Percentiles rank a stretch among this genome's conserved stretches.
phyloP scores from a whole-genome alignment of 2,888 invertebrate species.

The Dioctria linearis region DNA sequence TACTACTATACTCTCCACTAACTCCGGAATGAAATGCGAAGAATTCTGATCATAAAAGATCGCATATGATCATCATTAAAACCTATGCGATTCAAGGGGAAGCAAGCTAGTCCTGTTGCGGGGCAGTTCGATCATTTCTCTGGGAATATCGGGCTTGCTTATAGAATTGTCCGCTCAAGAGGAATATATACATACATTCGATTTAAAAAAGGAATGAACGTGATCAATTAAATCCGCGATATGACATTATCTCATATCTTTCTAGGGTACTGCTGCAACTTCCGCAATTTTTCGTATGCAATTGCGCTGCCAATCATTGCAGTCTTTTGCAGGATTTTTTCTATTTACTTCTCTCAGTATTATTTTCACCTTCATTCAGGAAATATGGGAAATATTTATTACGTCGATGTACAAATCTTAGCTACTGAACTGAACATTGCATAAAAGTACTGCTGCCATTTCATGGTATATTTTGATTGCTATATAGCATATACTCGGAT shows the following conservation, averaged over 20 bases:
- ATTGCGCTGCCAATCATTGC: background rate
- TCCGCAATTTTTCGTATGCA: slow-evolving; percentile 25
- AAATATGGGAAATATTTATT: slow-evolving; percentile 38
- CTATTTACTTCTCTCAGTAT: background rate
- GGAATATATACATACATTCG: slow-evolving; percentile 1
- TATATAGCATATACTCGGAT: background rate
- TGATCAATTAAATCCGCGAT: slow-evolving; percentile 56
- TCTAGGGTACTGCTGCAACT: slow-evolving; percentile 18
- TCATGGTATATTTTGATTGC: too few species aligned
- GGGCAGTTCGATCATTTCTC: background rate
- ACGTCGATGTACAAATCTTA: background rate
- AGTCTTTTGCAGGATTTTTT: background rate
- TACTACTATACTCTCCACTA: background rate
- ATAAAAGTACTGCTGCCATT: background rate
- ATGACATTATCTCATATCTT: slow-evolving; percentile 31
- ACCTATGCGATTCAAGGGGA: slow-evolving; percentile 5
- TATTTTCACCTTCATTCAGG: slow-evolving; percentile 44
- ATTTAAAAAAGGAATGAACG: slow-evolving; percentile 54
- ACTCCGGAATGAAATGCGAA: background rate
- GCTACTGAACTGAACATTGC: background rate
- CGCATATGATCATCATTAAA: slow-evolving; percentile 40
- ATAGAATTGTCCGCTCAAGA: background rate
- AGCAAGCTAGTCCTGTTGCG: background rate
- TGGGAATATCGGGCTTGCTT: slow-evolving; percentile 13
- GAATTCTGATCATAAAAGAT: slow-evolving; percentile 39